phyloP scores from a whole-genome alignment of 2,113 vertebrate genomes.

The Eupsittula cactorum region DNA sequence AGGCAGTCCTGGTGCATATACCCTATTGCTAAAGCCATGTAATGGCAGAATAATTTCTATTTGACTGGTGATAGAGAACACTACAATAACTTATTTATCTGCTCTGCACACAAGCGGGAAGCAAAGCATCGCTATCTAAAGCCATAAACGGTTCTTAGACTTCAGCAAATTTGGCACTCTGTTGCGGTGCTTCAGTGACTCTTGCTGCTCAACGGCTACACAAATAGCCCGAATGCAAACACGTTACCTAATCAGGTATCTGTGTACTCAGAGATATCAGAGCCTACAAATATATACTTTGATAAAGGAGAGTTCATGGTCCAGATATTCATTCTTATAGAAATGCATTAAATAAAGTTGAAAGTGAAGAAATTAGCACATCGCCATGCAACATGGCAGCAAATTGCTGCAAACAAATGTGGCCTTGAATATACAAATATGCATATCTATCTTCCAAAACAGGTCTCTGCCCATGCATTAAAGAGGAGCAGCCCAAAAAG shows the following conservation, averaged over 20 bases:
- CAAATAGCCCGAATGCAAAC: constrained; percentile 21
- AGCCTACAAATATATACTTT: constrained; percentile 33
- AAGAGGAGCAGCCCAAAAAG: background rate
- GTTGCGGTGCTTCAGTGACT: background rate
- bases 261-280: constrained; percentile 55
- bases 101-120: background rate
- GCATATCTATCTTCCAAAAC: background rate
- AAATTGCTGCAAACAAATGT: background rate
- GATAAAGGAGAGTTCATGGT: constrained; percentile 56
- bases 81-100: constrained; percentile 30
- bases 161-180: constrained; percentile 5
- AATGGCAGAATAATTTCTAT: constrained; percentile 13
- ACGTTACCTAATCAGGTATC: constrained; percentile 51
- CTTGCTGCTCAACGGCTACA: constrained; percentile 24
- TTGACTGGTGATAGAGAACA: background rate
- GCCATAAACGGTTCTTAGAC: constrained; percentile 12
- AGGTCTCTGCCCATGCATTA: background rate
- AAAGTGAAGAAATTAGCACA: background rate
- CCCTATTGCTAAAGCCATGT: background rate
- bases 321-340: background rate
- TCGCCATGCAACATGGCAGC: background rate
- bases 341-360: background rate
- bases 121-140: background rate
- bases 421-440: background rate
- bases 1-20: background rate